phyloP scores from a whole-genome alignment of 2,797 vertebrate genomes.

The Pipistrellus pygmaeus region DNA sequence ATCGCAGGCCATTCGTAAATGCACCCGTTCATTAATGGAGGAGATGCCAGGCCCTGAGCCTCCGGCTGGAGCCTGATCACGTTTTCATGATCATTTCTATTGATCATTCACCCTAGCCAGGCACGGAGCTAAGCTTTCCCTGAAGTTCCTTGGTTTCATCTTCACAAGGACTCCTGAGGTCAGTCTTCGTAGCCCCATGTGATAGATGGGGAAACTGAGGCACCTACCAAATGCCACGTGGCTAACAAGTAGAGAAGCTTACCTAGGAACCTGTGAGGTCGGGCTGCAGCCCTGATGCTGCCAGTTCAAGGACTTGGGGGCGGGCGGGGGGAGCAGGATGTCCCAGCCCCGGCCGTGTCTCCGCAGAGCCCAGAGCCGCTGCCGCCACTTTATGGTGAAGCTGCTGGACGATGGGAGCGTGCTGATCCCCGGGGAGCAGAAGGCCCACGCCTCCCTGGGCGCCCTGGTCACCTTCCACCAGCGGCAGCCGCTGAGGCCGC shows the following conservation, averaged over 20 bases:
- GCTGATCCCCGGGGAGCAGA: slow-evolving; percentile 87
- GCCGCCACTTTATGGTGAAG: slow-evolving; percentile 92
- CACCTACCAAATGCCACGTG: background rate
- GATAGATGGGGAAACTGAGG: background rate
- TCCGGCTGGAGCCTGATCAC: background rate
- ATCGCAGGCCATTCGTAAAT: background rate
- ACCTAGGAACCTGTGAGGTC: background rate
- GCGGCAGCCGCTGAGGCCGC: slow-evolving; percentile 86
- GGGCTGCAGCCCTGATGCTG: background rate
- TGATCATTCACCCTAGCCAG: background rate
- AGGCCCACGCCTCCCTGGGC: slow-evolving; percentile 85
- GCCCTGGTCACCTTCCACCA: slow-evolving; percentile 90
- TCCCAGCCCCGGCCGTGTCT: background rate
- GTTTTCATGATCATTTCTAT: background rate
- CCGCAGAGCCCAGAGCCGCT: slow-evolving; percentile 86
- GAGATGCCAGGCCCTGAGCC: background rate
- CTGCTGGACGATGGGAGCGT: slow-evolving; percentile 84
- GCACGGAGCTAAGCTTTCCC: background rate
- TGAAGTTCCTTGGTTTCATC: background rate
- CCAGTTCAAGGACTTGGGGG: background rate
- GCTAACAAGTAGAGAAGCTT: background rate
- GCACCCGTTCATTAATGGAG: background rate
- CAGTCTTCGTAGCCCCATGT: background rate
- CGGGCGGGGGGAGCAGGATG: accelerated
- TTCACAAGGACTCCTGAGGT: background rate